phyloP scores from a whole-genome alignment of 1,140 invertebrate species.

The Neodiprion pinetum region DNA sequence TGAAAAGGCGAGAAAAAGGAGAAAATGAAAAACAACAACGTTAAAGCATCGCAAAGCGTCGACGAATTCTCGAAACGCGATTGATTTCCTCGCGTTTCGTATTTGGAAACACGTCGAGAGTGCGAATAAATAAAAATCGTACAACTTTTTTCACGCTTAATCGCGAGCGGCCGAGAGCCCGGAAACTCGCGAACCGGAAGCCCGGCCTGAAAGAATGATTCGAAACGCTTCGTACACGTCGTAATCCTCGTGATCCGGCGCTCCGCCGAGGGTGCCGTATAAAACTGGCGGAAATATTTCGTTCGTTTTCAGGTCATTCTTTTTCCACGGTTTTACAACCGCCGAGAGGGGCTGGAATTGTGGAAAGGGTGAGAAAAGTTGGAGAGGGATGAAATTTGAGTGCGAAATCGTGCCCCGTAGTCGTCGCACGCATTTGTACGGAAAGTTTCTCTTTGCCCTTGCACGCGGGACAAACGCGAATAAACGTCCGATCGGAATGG shows the following conservation, averaged over 20 bases:
- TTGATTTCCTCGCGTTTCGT: too few species aligned
- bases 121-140: too few species aligned
- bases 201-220: too few species aligned
- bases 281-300: slow-evolving; percentile 2
- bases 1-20: too few species aligned
- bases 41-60: too few species aligned
- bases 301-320: not conserved
- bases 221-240: not conserved
- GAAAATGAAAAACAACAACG: too few species aligned
- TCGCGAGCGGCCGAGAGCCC: too few species aligned
- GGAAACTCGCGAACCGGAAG: too few species aligned
- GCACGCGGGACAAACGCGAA: not conserved
- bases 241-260: not conserved
- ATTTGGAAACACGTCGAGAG: too few species aligned
- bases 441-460: not conserved
- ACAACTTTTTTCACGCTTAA: too few species aligned
- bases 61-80: too few species aligned
- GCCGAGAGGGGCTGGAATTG: not conserved
- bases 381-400: not conserved
- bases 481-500: not conserved
- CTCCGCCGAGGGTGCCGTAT: not conserved
- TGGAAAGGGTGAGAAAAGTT: too few species aligned
- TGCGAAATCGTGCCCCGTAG: not conserved
- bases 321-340: not conserved
- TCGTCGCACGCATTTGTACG: not conserved